Evolutionary conservation across 2,888 invertebrate species (phyloP).

Genomic region (Pyrgus malvae): DNA sequence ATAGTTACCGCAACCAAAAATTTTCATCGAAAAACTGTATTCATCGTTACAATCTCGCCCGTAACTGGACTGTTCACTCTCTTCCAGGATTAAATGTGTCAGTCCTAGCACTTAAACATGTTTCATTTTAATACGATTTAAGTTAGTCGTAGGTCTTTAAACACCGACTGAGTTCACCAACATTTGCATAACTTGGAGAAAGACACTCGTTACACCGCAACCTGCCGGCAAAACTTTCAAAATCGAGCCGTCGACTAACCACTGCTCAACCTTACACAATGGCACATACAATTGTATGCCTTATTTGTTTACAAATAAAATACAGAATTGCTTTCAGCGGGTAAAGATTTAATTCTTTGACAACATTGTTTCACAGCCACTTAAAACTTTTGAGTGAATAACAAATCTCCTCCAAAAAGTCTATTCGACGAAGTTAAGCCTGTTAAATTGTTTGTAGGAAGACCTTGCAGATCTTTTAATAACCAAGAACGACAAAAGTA

Average conservation of each 20-base stretch:
- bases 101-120: too few species aligned
- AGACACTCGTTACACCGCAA: constrained; percentile 58
- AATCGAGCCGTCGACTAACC: constrained; percentile 60
- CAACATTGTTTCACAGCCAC: constrained; percentile 78
- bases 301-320: constrained; percentile 45
- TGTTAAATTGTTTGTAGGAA: constrained; percentile 74
- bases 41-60: too few species aligned
- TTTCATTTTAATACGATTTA: too few species aligned
- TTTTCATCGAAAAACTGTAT: too few species aligned
- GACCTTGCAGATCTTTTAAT: constrained; percentile 65
- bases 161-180: constrained; percentile 18
- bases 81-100: too few species aligned
- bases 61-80: too few species aligned
- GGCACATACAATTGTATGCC: constrained; percentile 49
- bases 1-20: too few species aligned
- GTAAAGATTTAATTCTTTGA: constrained; percentile 70
- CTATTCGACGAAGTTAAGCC: constrained; percentile 69
- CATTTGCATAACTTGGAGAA: constrained; percentile 53
- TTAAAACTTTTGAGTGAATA: constrained; percentile 80
- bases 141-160: neutral
- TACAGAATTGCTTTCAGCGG: constrained; percentile 42
- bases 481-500: constrained; percentile 57
- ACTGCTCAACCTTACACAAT: constrained; percentile 36
- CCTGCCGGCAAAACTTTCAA: constrained; percentile 56
- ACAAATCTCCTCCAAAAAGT: constrained; percentile 78